Evolutionary conservation across 2,797 vertebrate genomes (phyloP), one percentile per base, ranked within the genome.

Genomic region (Sylvilagus floridanus): DNA sequence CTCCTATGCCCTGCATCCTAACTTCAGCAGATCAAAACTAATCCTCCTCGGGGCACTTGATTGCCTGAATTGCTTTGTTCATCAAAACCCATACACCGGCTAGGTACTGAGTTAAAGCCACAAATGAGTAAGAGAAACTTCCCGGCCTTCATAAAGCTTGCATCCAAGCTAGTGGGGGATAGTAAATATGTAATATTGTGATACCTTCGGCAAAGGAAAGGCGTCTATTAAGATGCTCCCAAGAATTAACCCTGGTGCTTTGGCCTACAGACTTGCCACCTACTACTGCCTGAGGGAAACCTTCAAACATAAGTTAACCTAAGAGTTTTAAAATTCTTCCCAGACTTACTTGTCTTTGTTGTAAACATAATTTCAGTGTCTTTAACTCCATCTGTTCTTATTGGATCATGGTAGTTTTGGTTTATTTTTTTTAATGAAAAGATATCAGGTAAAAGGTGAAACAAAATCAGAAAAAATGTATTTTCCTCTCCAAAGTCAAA

Each of bases 231-330:
- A 65, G 63, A 35, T 8, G 22, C 42, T 37, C 24, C 57, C 26
- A 30, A 71, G 28, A 77, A 4, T 4, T 14, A 76, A 7, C 4
- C 21, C 47, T 2, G 5, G 75, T 17, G 30, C 3, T 63, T 62
- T 16, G 77, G 19, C 9, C 14, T 2, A 22, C 0, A 17, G 24
- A 24, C 1, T 1, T 30, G 30, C 11, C 37, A 2, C 2, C 24
- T 63, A 22, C 30, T 22, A 0, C n/a, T 11, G 4, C n/a, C 17
- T 26, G 14, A 24, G 42, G 10, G 21, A 71, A 72, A 21, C 9
- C n/a, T 84, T 72, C 62, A 14, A 5, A 47, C 16, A 30, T 42
- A 60, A 87, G 11, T 54, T 57, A 85, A 57, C 11, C 57, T 8
- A 54, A 8, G 50, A 1, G 7, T 79, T 83, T 42, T 69, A 13